Evolutionary conservation across 2,888 invertebrate species (phyloP).

Genomic region (Nineta flava): DNA sequence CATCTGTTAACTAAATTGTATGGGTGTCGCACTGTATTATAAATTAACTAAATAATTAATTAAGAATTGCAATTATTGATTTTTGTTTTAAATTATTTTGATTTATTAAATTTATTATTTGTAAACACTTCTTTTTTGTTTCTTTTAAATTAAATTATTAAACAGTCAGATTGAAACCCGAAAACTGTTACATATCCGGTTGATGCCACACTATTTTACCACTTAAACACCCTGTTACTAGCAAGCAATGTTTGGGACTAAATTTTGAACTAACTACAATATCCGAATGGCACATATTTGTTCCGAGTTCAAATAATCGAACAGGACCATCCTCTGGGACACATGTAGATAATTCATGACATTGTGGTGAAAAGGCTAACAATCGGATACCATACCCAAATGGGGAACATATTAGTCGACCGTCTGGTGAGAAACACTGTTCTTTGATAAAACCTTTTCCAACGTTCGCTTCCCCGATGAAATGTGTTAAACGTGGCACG

Average conservation of each 20-base stretch:
- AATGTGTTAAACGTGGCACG: slow-evolving; percentile 64
- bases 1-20: too few species aligned
- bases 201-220: slow-evolving; percentile 85
- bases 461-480: slow-evolving; percentile 70
- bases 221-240: slow-evolving; percentile 80
- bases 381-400: slow-evolving; percentile 76
- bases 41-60: too few species aligned
- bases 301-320: slow-evolving; percentile 46
- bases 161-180: background rate
- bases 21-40: too few species aligned
- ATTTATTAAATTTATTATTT: background rate
- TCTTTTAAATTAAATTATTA: background rate
- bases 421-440: slow-evolving; percentile 78
- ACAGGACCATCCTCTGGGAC: slow-evolving; percentile 31
- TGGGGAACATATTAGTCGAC: slow-evolving; percentile 79
- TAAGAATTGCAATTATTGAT: too few species aligned
- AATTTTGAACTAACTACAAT: slow-evolving; percentile 82
- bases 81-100: background rate
- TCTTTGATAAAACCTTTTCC: slow-evolving; percentile 90
- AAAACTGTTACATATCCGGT: slow-evolving; percentile 34
- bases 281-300: slow-evolving; percentile 60
- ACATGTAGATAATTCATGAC: slow-evolving; percentile 62
- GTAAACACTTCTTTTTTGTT: background rate
- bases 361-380: slow-evolving; percentile 58
- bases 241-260: slow-evolving; percentile 68